A percentile compares a stretch with the other conserved stretches of the same genome.
These are phyloP conservation scores for Ericerus pela DNA, from an alignment of 1,140 invertebrate species.

Conservation along the genomic window DNA sequence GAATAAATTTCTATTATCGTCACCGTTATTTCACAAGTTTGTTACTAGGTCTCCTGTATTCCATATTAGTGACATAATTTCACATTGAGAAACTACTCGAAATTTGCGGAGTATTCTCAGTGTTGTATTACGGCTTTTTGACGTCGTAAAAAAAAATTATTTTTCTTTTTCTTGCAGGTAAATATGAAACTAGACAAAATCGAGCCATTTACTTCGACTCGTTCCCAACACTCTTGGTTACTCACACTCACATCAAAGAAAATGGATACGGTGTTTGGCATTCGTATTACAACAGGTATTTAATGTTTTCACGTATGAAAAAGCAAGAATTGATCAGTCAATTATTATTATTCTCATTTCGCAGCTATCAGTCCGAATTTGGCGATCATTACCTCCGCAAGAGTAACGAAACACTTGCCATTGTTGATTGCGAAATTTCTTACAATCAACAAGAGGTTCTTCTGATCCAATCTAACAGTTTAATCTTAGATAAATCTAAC, in stretches of 20 bases:
- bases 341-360: constrained; percentile 9
- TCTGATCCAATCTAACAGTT: constrained; percentile 63
- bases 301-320: background rate
- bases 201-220: background rate
- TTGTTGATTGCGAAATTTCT: constrained; percentile 62
- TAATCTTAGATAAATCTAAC: constrained; percentile 65
- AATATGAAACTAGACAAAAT: background rate
- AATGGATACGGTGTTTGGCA: constrained; percentile 69
- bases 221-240: constrained; percentile 51
- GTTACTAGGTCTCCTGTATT: background rate
- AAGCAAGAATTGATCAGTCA: too few relatives aligned
- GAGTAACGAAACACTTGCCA: constrained; percentile 69
- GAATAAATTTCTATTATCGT: background rate
- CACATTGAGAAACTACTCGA: background rate
- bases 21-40: background rate
- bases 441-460: constrained; percentile 65
- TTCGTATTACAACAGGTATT: constrained; percentile 66
- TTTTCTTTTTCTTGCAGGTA: background rate
- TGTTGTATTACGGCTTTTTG: background rate
- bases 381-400: constrained; percentile 73
- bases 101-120: background rate
- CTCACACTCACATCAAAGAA: constrained; percentile 55
- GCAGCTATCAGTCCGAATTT: constrained; percentile 57
- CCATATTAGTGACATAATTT: background rate
- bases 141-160: background rate